Conservation (phyloP, 2,113 vertebrate species). For the Mus pahari region DNA sequence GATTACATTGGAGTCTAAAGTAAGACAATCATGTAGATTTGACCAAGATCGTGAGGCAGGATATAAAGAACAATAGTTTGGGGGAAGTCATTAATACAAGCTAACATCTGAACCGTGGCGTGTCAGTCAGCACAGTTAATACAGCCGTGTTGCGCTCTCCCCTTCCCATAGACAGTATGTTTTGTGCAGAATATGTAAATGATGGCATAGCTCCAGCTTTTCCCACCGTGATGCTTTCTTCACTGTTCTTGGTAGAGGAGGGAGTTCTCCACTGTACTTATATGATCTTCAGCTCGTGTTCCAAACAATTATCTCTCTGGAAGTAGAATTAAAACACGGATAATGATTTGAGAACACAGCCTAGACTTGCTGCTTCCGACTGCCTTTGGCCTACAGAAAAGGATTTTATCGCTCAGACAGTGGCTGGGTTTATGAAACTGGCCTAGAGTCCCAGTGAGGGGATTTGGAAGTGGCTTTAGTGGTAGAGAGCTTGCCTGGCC, state of each 20-base stretch:
- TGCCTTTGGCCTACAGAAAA: background rate
- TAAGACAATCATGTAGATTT: background rate
- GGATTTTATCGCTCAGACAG: background rate
- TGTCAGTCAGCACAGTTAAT: too few species aligned
- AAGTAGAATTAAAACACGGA: too few species aligned
- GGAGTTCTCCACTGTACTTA: background rate
- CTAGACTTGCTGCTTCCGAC: background rate
- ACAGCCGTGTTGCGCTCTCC: rapidly evolving
- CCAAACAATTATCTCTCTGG: too few species aligned
- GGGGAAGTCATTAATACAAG: background rate
- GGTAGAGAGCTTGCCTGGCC: too few species aligned
- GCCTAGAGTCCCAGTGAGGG: background rate
- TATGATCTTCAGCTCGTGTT: background rate
- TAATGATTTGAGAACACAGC: background rate
- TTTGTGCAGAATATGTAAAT: background rate
- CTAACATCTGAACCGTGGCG: background rate
- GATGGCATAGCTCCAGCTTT: rapidly evolving
- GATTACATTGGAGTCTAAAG: background rate
- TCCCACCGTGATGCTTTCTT: rapidly evolving
- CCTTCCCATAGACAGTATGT: rapidly evolving
- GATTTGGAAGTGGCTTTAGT: background rate
- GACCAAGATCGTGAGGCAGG: background rate
- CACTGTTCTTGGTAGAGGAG: background rate
- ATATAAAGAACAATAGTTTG: background rate
- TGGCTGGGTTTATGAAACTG: background rate